phyloP scores from a whole-genome alignment of 1,140 invertebrate species.

The Acyrthosiphon pisum region DNA sequence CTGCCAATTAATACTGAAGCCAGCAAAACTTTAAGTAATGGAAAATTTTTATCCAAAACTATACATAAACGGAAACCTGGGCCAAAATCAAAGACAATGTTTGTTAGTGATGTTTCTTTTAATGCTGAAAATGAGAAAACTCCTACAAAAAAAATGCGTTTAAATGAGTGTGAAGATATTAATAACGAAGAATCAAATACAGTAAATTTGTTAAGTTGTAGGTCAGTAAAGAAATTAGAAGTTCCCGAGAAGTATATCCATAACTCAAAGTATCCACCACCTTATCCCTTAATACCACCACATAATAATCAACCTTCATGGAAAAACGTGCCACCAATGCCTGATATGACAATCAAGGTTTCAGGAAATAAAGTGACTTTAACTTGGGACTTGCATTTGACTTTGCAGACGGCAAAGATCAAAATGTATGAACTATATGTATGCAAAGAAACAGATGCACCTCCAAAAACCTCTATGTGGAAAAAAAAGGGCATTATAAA shows the following conservation, averaged over 20 bases:
- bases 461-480: not conserved
- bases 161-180: not conserved
- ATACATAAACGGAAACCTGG: not conserved
- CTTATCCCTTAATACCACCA: not conserved
- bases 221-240: not conserved
- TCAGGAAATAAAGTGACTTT: not conserved
- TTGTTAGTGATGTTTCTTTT: not conserved
- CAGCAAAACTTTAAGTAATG: not conserved
- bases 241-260: not conserved
- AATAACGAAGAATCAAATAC: not conserved
- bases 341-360: not conserved
- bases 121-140: not conserved
- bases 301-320: not conserved
- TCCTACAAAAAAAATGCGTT: not conserved
- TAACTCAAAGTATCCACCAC: slow-evolving; percentile 18
- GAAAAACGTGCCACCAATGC: slow-evolving; percentile 1
- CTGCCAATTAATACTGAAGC: not conserved
- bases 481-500: not conserved
- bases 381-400: not conserved
- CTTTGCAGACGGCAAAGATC: not conserved
- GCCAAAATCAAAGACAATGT: not conserved
- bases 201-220: not conserved
- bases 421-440: slow-evolving; percentile 22
- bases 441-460: not conserved
- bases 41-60: not conserved